Conservation (phyloP, 2,797 vertebrate genomes). For the Dendrocincla tyrannina region DNA sequence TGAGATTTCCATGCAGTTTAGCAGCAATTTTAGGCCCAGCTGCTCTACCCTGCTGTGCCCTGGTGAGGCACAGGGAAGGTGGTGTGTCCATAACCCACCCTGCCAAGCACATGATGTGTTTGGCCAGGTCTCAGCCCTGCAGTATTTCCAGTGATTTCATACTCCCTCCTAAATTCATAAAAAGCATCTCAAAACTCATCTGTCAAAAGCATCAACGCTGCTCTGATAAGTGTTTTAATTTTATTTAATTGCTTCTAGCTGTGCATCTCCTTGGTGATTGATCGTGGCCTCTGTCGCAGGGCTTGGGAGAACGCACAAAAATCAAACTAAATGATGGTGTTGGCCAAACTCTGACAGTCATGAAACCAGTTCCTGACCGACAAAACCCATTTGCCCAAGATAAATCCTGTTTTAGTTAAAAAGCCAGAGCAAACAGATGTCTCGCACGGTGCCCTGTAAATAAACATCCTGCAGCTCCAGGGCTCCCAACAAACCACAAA, state of each 20-base stretch:
- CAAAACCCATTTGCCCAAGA: constrained; percentile 44
- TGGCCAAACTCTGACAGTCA: constrained; percentile 21
- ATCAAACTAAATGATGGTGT: not conserved
- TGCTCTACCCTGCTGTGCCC: not conserved
- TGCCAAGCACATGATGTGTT: not conserved
- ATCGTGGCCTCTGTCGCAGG: not conserved
- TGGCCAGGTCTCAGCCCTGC: not conserved
- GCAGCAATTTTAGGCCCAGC: not conserved
- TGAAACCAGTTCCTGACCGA: constrained; percentile 13
- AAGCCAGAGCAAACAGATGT: constrained; percentile 60
- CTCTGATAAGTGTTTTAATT: constrained; percentile 3
- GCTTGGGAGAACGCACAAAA: not conserved
- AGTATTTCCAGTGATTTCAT: not conserved
- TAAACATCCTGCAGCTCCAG: constrained; percentile 3
- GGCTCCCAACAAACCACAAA: not conserved
- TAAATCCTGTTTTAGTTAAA: constrained; percentile 31
- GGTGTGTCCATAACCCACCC: not conserved
- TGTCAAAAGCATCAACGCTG: not conserved
- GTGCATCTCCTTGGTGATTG: not conserved
- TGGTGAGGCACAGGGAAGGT: not conserved
- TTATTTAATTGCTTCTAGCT: not conserved
- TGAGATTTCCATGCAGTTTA: not conserved
- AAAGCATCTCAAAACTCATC: not conserved
- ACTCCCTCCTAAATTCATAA: not conserved
- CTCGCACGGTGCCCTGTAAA: constrained; percentile 32